Evolutionary conservation across 2,888 invertebrate species (phyloP), one percentile per base, ranked within the genome.

Genomic region (Drosophila mulleri): DNA sequence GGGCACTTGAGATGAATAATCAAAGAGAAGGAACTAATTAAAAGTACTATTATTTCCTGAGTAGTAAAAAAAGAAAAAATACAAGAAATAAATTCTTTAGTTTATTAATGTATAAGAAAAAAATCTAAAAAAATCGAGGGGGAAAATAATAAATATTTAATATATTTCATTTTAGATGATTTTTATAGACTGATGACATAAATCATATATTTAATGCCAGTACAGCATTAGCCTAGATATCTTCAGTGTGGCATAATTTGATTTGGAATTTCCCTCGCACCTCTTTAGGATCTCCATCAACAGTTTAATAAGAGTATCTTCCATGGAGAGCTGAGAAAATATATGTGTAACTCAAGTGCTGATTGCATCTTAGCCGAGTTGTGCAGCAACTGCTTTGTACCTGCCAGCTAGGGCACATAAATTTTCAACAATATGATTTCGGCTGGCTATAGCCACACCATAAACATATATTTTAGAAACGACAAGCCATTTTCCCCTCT

Each of bases 371-470:
- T 29, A n/a, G 64, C 29, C 60, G 44, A 47, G 57, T 23, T 32
- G 11, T 48, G 68, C 56, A 47, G 58, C 60, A 53, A 63, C 41
- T 63, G 61, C 50, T 57, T 58, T 58, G 64, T 50, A 60, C 48
- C 72, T 67, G 67, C 53, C 61, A 53, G 52, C 67, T 44, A 58
- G 35, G 62, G 70, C 59, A 56, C 77, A 88, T 88, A 88, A 85
- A 83, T 85, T 88, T 67, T 60, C 44, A 71, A 78, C 81, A 83
- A 88, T 85, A 85, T 83, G 86, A 83, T 88, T 87, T 72, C 29
- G 81, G 71, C 58, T 82, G 48, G 71, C 72, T 69, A 71, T 82
- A 78, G 59, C 63, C 64, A 52, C 56, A 57, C 39, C 78, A 74
- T 78, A 74, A 87, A 74, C 80, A 82, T 87, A 79, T 85, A 85